These are phyloP conservation scores for Neoascia interrupta DNA, from an alignment of 2,888 invertebrate genomes.

Conservation along the genomic window DNA sequence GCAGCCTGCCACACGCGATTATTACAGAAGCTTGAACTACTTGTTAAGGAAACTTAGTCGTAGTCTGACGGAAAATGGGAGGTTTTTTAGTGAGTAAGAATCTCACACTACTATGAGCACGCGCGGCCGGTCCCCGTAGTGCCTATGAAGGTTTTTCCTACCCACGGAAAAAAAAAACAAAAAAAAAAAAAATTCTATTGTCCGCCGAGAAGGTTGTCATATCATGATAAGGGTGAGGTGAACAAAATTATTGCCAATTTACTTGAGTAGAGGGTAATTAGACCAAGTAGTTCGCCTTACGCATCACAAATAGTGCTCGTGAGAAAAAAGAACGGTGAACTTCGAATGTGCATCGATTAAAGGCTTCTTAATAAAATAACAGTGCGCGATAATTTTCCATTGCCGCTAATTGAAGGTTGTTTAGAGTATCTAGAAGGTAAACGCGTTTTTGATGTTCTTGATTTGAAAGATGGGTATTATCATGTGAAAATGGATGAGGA, in stretches of 20 bases:
- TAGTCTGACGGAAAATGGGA: too few species aligned
- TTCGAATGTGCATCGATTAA: constrained; percentile 43
- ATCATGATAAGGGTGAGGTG: constrained; percentile 2
- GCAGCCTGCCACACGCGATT: too few species aligned
- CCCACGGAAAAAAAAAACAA: too few species aligned
- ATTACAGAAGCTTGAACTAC: too few species aligned
- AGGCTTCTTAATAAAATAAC: constrained; percentile 44
- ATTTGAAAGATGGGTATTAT: constrained; percentile 69
- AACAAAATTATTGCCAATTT: not conserved
- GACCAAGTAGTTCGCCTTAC: not conserved
- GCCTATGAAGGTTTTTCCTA: too few species aligned
- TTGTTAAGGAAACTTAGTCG: too few species aligned
- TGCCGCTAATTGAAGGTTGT: constrained; percentile 58
- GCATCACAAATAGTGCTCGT: not conserved
- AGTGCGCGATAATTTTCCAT: constrained; percentile 56
- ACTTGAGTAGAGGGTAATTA: not conserved
- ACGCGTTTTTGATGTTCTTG: constrained; percentile 60
- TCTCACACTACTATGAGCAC: too few species aligned
- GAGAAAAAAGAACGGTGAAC: constrained; percentile 27
- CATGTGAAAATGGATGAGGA: constrained; percentile 65
- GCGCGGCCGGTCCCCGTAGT: too few species aligned
- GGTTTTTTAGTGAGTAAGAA: too few species aligned
- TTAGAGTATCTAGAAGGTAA: constrained; percentile 61
- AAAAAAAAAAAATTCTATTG: too few species aligned
- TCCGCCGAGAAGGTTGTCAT: constrained; percentile 2